phyloP scores from a whole-genome alignment of 2,797 vertebrate genomes.

The Mus minutoides region DNA sequence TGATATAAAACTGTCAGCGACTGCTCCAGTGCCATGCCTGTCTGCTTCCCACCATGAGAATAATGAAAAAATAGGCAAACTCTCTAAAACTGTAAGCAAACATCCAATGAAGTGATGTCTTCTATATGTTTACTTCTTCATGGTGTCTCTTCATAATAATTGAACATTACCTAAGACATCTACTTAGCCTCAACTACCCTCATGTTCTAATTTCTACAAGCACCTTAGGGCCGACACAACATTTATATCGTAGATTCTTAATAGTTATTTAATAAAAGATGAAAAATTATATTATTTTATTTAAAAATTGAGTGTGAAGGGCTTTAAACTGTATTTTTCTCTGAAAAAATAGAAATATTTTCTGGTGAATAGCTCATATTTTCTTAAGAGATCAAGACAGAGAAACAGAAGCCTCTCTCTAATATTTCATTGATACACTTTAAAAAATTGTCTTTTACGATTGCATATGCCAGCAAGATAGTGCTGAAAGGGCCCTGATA shows the following conservation, averaged over 20 bases:
- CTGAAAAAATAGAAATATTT: neutral
- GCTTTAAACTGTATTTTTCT: neutral
- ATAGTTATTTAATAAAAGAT: slow-evolving; percentile 47
- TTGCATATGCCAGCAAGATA: too few relatives aligned
- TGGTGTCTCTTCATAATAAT: neutral
- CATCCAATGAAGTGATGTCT: neutral
- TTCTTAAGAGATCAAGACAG: slow-evolving; percentile 4
- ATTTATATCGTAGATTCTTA: neutral
- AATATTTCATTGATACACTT: neutral
- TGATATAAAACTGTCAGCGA: neutral
- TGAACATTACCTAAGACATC: neutral
- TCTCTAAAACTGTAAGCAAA: neutral
- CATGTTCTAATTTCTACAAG: neutral
- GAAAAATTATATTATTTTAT: slow-evolving; percentile 31
- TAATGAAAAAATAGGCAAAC: neutral
- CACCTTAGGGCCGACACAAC: neutral
- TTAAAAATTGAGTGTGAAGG: neutral
- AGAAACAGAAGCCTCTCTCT: neutral
- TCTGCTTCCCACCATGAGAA: neutral
- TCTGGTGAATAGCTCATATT: neutral
- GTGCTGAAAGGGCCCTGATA: too few relatives aligned
- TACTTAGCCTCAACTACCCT: neutral
- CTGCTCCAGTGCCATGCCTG: neutral
- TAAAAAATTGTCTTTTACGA: slow-evolving; percentile 8
- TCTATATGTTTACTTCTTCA: neutral